Evolutionary conservation across 1,140 invertebrate species (phyloP).

Genomic region (Portunus trituberculatus): DNA sequence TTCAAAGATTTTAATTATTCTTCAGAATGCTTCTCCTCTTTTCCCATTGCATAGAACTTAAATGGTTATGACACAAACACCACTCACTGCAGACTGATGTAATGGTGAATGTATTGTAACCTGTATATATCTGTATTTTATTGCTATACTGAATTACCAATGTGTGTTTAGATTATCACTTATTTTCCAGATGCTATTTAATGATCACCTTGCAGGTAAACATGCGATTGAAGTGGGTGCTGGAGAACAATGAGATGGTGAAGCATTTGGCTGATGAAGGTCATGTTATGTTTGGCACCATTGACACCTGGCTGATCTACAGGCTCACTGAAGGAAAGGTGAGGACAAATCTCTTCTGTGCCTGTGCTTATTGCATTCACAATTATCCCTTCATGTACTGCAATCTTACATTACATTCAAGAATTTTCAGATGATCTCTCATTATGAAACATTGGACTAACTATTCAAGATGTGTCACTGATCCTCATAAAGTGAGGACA

Average conservation of each 20-base stretch:
- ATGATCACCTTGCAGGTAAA: slow-evolving; percentile 85
- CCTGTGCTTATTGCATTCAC: too few species aligned
- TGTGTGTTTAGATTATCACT: slow-evolving; percentile 54
- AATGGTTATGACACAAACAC: too few species aligned
- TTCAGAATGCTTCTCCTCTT: too few species aligned
- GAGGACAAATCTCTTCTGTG: neutral
- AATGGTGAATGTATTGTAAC: neutral
- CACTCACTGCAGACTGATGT: neutral
- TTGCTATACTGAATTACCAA: slow-evolving; percentile 72
- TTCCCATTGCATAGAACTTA: too few species aligned
- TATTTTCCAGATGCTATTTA: slow-evolving; percentile 28
- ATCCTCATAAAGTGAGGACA: too few species aligned
- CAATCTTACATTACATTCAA: too few species aligned
- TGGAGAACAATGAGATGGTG: slow-evolving; percentile 87
- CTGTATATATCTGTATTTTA: slow-evolving; percentile 17
- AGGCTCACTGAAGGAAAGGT: slow-evolving; percentile 83
- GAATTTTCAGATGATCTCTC: too few species aligned
- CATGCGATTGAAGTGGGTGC: slow-evolving; percentile 88
- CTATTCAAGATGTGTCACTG: too few species aligned
- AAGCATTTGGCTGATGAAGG: slow-evolving; percentile 84
- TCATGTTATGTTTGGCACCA: slow-evolving; percentile 91
- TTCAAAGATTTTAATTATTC: too few species aligned
- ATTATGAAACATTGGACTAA: too few species aligned
- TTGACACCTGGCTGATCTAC: slow-evolving; percentile 96
- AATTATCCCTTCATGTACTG: too few species aligned